These are phyloP conservation scores for Calephelis perditalis DNA, from an alignment of 2,888 invertebrate species.

Conservation along the genomic window DNA sequence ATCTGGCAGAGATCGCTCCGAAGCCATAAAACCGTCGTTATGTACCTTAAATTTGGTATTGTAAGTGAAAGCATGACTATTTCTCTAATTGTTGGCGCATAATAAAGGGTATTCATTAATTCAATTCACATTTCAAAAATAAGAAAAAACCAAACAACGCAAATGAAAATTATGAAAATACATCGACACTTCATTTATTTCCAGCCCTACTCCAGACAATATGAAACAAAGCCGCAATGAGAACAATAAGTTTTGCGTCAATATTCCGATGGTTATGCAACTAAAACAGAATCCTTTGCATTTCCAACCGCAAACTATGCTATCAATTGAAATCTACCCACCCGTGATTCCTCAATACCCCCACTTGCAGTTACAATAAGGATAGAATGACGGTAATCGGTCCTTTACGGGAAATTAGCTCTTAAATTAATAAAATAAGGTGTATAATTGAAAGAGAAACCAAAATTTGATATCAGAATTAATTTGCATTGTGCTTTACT, in stretches of 20 bases:
- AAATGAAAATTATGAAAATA: background rate
- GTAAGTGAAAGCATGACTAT: no score
- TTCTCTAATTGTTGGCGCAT: no score
- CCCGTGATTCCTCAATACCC: conserved; percentile 46
- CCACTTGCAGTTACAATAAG: conserved; percentile 7
- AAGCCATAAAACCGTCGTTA: no score
- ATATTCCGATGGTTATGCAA: conserved; percentile 28
- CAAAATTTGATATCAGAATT: background rate
- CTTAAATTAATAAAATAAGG: background rate
- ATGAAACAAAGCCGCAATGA: conserved; percentile 26
- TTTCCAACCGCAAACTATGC: conserved; percentile 51
- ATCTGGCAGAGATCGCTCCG: no score
- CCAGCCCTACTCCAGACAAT: conserved; percentile 18
- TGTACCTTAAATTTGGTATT: no score
- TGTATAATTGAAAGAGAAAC: background rate
- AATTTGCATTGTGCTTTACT: background rate
- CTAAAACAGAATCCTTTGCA: conserved; percentile 37
- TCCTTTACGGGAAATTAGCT: background rate
- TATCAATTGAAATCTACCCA: conserved; percentile 60
- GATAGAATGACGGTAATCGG: conserved; percentile 8
- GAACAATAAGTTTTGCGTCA: conserved; percentile 29
- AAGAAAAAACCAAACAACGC: no score
- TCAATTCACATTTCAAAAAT: no score
- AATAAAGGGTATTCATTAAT: no score
- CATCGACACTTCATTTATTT: background rate